These are phyloP conservation scores for Meta bourneti DNA, from an alignment of 2,888 invertebrate genomes.

Conservation along the genomic window DNA sequence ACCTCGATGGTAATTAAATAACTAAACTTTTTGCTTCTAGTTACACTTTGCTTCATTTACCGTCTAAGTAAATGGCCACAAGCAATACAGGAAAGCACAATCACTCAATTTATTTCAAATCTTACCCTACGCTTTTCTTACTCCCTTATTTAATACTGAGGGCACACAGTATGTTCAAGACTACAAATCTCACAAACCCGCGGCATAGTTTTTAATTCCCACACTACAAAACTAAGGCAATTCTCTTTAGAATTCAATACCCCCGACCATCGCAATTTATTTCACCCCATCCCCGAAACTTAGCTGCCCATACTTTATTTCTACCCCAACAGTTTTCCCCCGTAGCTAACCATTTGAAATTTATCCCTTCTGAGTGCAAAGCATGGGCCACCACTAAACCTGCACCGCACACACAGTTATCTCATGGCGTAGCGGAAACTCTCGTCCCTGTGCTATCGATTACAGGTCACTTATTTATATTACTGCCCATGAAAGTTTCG, in stretches of 20 bases:
- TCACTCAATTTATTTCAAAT: not conserved
- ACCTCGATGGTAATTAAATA: too few species aligned
- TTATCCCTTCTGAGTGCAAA: constrained; percentile 4
- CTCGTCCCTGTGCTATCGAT: constrained; percentile 56
- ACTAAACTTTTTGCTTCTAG: too few species aligned
- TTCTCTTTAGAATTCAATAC: not conserved
- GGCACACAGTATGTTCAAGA: too few species aligned
- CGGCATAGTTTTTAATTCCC: not conserved
- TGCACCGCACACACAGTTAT: not conserved
- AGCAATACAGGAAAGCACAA: not conserved
- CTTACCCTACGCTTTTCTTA: not conserved
- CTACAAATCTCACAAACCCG: not conserved
- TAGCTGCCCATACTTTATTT: constrained; percentile 11
- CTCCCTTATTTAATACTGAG: too few species aligned
- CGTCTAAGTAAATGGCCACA: too few species aligned
- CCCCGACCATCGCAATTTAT: not conserved
- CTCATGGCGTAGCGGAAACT: constrained; percentile 7
- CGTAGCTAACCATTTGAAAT: constrained; percentile 14
- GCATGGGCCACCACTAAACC: constrained; percentile 19
- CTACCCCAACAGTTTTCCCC: not conserved
- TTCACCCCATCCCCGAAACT: not conserved
- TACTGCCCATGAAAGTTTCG: constrained; percentile 74
- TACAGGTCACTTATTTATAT: constrained; percentile 74
- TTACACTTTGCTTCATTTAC: too few species aligned
- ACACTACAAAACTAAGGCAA: not conserved